Base-by-base conservation (phyloP, 1,140 invertebrate genomes). In the Neodiprion fabricii region DNA sequence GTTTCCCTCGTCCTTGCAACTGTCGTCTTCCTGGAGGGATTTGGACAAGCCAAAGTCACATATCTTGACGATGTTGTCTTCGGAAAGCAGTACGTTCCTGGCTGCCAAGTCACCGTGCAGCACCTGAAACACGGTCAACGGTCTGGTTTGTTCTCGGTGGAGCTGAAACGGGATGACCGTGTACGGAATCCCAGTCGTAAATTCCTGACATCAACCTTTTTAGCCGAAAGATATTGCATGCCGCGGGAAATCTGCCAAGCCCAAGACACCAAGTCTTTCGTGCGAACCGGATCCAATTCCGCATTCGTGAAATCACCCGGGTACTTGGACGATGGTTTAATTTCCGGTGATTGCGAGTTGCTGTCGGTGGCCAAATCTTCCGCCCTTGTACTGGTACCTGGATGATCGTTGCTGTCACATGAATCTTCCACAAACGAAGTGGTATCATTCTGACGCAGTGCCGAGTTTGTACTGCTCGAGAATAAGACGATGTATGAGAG, bases 21-120 rank as follows among this genome's bases (percentile, higher is more conserved):
- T 97, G 78, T 97, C 94, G 71, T 94, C 93, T 79, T 97, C 94
- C 77, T 97, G 95, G 89, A 99, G 94, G 77, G 96, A 96, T 84
- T 96, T 92, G 0, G 98, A 96, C 17, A 99, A 86, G n/a, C 97
- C 98, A 89, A 99, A 99, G 85, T 99, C 98, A 76, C 97, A 98
- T 78, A 99, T 98, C 86, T 99, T 99, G 0, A 96, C 94, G 0
- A 96, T 88, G 82, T 96, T 95, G 74, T 97, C 91, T 53, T 98
- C 96, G 2, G 95, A 93, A 1, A 99, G 89, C 17, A 99, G 89
- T 73, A 99, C 94, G 89, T 99, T 99, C 85, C 98, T 91, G 1
- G 98, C 97, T 0, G 98, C 98, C 72, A 99, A 89, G 90, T 99
- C 98, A n/a, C 98, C 94, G 85, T 99, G 98, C 7, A 99, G 82